A percentile compares a stretch with the other conserved stretches of the same genome.
Conservation (phyloP, 2,113 vertebrate species). For the Apeltes quadracus region DNA sequence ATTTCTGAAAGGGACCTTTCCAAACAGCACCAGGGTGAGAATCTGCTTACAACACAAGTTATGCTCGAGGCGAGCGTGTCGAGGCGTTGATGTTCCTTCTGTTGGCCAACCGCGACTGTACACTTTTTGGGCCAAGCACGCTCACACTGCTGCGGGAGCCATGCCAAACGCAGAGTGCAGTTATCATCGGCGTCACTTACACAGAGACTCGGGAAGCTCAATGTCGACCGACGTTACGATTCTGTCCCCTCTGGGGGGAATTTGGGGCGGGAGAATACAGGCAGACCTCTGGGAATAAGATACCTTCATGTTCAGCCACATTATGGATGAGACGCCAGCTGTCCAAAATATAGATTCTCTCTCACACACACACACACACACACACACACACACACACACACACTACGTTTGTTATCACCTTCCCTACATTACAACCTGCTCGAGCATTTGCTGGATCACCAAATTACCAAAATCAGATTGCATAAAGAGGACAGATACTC, state of each 20-base stretch:
- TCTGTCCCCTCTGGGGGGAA: slow-evolving; percentile 10
- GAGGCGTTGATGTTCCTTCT: slow-evolving; percentile 30
- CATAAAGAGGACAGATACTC: slow-evolving; percentile 28
- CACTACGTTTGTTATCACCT: neutral
- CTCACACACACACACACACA: slow-evolving; percentile 2
- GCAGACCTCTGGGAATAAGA: slow-evolving; percentile 22
- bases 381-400: too few relatives aligned
- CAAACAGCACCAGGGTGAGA: slow-evolving; percentile 9
- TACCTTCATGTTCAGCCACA: slow-evolving; percentile 6
- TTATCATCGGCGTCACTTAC: slow-evolving; percentile 44
- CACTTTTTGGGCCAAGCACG: slow-evolving; percentile 38
- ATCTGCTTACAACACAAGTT: slow-evolving; percentile 35
- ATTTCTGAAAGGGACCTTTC: slow-evolving; percentile 44
- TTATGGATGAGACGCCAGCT: neutral
- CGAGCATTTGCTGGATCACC: slow-evolving; percentile 52
- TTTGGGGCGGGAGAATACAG: slow-evolving; percentile 10
- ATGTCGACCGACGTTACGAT: slow-evolving; percentile 23
- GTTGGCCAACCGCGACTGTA: slow-evolving; percentile 41
- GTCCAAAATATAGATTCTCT: neutral
- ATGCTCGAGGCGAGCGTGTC: slow-evolving; percentile 35
- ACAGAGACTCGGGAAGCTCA: slow-evolving; percentile 26
- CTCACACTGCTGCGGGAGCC: slow-evolving; percentile 30
- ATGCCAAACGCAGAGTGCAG: slow-evolving; percentile 37
- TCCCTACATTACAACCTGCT: slow-evolving; percentile 16
- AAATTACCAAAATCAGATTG: slow-evolving; percentile 47